phyloP scores from a whole-genome alignment of 2,113 vertebrate species.

The Eptesicus fuscus region DNA sequence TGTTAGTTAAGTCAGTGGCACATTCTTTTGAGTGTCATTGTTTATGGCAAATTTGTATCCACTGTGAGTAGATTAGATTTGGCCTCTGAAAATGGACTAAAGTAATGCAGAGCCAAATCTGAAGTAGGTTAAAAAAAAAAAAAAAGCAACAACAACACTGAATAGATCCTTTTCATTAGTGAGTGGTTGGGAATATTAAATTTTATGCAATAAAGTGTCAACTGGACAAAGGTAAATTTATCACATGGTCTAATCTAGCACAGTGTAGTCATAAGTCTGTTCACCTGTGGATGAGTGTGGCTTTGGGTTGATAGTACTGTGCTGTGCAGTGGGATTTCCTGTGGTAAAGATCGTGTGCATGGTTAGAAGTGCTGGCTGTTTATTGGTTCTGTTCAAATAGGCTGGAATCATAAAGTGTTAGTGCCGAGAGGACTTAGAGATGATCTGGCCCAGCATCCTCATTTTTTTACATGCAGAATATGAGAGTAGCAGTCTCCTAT shows the following conservation, averaged over 20 bases:
- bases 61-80: neutral
- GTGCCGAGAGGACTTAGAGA: neutral
- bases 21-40: neutral
- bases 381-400: neutral
- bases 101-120: neutral
- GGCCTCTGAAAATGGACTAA: slow-evolving; percentile 12
- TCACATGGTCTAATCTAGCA: neutral
- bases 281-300: neutral
- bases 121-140: neutral
- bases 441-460: neutral
- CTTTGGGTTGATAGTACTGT: neutral
- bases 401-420: neutral
- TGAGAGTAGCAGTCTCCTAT: neutral
- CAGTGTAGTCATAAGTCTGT: neutral
- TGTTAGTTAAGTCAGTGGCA: neutral
- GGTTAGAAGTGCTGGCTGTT: neutral
- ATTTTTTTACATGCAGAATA: neutral
- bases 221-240: neutral
- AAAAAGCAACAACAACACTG: neutral
- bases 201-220: neutral
- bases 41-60: slow-evolving; percentile 4
- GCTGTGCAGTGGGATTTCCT: neutral
- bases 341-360: neutral
- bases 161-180: neutral
- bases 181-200: neutral